Conservation (phyloP, 2,797 vertebrate genomes). For the Acanthurus tractus region DNA sequence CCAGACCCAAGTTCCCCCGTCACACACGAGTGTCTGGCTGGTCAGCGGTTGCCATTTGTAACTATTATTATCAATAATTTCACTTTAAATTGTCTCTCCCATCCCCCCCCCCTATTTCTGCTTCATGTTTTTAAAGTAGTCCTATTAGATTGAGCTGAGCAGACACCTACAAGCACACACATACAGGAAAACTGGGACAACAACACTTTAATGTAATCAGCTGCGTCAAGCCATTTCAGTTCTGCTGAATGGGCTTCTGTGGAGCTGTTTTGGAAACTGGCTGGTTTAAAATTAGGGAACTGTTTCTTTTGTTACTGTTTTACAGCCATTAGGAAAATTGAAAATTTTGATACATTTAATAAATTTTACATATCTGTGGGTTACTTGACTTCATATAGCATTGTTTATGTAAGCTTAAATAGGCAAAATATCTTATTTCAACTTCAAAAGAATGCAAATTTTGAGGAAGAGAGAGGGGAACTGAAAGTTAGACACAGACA, state of each 20-base stretch:
- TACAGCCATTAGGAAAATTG: too few species aligned
- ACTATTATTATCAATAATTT: not conserved
- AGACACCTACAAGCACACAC: not conserved
- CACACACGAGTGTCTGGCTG: not conserved
- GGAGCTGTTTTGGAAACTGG: not conserved
- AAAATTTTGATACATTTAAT: too few species aligned
- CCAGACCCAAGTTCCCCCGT: not conserved
- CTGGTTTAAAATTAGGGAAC: not conserved
- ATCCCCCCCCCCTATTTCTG: too few species aligned
- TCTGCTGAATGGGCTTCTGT: not conserved
- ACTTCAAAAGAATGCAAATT: too few species aligned
- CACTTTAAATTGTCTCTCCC: not conserved
- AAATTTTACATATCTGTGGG: too few species aligned
- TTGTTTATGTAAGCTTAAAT: too few species aligned
- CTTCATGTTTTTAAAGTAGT: not conserved
- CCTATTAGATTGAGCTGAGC: not conserved
- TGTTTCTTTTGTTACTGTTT: too few species aligned
- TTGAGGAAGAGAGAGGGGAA: too few species aligned
- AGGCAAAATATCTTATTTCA: too few species aligned
- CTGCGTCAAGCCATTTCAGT: not conserved
- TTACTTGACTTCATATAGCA: too few species aligned
- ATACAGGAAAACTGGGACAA: slow-evolving; percentile 26
- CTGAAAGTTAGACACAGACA: too few species aligned
- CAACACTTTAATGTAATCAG: slow-evolving; percentile 16
- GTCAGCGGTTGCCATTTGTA: not conserved